Percentiles rank a stretch among this genome's conserved stretches.
Evolutionary conservation across 2,113 vertebrate species (phyloP).

Genomic region (Cololabis saira): DNA sequence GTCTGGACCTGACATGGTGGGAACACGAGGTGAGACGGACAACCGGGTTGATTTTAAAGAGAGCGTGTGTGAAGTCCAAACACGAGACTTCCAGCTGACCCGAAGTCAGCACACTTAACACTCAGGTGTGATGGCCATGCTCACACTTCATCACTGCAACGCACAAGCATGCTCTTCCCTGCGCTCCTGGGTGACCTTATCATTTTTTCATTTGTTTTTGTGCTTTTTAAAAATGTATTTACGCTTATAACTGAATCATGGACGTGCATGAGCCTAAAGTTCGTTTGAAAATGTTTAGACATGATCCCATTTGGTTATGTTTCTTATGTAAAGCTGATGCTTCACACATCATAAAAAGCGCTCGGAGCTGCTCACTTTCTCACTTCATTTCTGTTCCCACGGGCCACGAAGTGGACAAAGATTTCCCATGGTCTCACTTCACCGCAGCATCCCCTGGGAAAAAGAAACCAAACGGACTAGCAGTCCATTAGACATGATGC

Average conservation of each 20-base stretch:
- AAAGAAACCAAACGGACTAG: not conserved
- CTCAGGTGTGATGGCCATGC: conserved; percentile 34
- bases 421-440: conserved; percentile 67
- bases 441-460: not conserved
- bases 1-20: not conserved
- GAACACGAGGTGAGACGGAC: not conserved
- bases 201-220: no score
- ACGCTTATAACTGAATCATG: no score
- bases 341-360: conserved; percentile 71
- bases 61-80: conserved; percentile 47
- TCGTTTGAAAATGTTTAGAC: no score
- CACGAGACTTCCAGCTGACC: conserved; percentile 30
- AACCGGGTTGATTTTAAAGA: conserved; percentile 11
- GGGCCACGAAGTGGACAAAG: conserved; percentile 56
- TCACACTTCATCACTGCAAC: not conserved
- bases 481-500: not conserved
- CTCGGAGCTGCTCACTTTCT: conserved; percentile 49
- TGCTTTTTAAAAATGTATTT: no score
- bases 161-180: not conserved
- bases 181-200: not conserved
- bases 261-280: no score
- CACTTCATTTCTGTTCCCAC: conserved; percentile 74
- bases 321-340: conserved; percentile 26
- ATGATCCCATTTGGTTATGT: no score
- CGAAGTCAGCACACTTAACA: conserved; percentile 69